Percentiles rank a stretch among this genome's conserved stretches.
These are phyloP conservation scores for Phalacrocorax brasilianus DNA, from an alignment of 2,113 vertebrate species.

Conservation along the genomic window DNA sequence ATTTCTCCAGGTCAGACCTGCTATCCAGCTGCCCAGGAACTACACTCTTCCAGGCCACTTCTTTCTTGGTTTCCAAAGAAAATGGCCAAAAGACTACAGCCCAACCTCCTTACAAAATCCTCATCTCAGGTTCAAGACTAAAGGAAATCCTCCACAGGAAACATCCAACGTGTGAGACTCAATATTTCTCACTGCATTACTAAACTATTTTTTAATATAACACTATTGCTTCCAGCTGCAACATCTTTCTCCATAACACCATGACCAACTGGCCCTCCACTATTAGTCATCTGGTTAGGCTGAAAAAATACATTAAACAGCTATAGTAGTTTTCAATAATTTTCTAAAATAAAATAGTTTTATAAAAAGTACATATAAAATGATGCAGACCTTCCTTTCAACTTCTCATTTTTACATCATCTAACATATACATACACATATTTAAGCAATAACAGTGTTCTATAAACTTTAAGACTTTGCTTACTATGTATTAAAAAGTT, in stretches of 20 bases:
- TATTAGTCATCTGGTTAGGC: not conserved
- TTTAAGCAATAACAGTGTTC: not conserved
- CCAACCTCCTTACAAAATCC: not conserved
- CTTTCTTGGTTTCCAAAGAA: not conserved
- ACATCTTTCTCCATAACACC: not conserved
- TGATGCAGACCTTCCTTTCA: not conserved
- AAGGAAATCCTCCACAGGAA: slow-evolving; percentile 6
- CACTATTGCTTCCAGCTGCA: not conserved
- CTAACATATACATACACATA: not conserved
- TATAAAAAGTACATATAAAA: not conserved
- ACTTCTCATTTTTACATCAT: not conserved
- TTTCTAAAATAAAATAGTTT: not conserved
- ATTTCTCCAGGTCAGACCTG: not conserved
- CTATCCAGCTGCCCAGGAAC: not conserved
- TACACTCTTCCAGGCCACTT: not conserved
- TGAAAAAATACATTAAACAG: not conserved
- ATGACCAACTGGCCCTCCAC: not conserved
- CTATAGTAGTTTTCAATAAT: not conserved
- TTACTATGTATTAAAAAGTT: not conserved
- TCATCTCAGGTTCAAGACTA: not conserved
- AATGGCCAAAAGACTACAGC: not conserved
- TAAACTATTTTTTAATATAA: not conserved
- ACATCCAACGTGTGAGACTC: not conserved
- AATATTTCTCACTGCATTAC: not conserved
- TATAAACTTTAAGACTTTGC: not conserved